Base-by-base conservation (phyloP, 2,797 vertebrate species). In the Platalea minor region DNA sequence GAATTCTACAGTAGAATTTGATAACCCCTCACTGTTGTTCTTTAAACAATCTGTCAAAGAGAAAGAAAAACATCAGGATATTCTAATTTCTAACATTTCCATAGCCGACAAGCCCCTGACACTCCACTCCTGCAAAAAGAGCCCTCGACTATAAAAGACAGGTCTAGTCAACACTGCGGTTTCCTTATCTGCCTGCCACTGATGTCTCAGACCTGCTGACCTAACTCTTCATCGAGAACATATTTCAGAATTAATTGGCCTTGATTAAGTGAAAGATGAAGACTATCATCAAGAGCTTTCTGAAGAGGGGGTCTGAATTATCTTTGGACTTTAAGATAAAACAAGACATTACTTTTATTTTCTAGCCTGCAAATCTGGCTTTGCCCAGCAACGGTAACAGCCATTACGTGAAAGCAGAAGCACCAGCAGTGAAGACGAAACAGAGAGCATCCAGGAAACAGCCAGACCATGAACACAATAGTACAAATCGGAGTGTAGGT, bases 31-130 rank as follows among this genome's bases (percentile, higher is more conserved):
- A n/a, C 93, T 95, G 80, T 93, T 95, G 29, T 90, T 45, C 41
- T 93, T 97, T 94, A 99, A 96, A 94, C 99, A 99, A 41, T 98
- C 99, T 99, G 97, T 94, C 88, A 57, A 97, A 97, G 60, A 89
- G 63, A 82, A 93, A 94, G 48, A 89, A 79, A 96, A 97, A 85
- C 54, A 94, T 86, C 75, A n/a, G n/a, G 75, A 89, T 88, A 95
- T 75, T 85, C 65, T 78, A 41, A 89, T 92, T 91, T 90, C 79
- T 84, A 94, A 83, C 91, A 85, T 69, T 84, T 91, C 57, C 72
- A 79, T 25, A 82, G 68, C 90, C 12, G 57, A 79, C 88, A 91
- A 77, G 85, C 29, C 83, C 60, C 82, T 81, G 79, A 69, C 85
- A 89, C 76, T 92, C 87, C 85, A 96, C 50, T 88, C 79, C 65